Evolutionary conservation across 2,888 invertebrate species (phyloP).

Genomic region (Cephus rjabovi): DNA sequence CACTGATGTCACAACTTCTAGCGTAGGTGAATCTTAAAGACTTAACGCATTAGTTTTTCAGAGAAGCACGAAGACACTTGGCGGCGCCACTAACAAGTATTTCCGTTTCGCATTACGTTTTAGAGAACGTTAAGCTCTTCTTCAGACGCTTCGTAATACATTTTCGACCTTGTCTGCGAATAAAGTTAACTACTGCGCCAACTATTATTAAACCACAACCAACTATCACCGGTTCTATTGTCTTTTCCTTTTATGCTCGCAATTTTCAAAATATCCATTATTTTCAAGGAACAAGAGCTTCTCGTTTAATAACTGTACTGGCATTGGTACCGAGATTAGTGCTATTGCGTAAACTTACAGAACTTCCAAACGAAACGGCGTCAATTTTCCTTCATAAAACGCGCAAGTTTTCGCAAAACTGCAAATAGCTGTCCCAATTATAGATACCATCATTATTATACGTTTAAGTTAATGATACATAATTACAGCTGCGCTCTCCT

Average conservation of each 20-base stretch:
- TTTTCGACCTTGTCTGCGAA: conserved; percentile 1
- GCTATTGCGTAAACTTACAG: background rate
- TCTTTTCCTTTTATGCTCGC: background rate
- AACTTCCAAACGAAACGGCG: background rate
- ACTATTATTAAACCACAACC: background rate
- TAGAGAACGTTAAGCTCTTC: conserved; percentile 1
- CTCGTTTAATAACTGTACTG: background rate
- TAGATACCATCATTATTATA: background rate
- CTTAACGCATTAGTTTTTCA: background rate
- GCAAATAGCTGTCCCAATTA: background rate
- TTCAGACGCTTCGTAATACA: background rate
- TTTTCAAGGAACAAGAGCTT: background rate
- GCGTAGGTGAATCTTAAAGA: background rate
- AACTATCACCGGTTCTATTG: background rate
- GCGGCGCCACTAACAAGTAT: background rate
- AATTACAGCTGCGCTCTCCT: background rate
- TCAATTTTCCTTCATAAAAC: background rate
- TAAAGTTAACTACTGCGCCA: background rate
- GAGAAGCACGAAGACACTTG: conserved; percentile 4
- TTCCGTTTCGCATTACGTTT: conserved; percentile 5
- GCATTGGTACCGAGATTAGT: background rate
- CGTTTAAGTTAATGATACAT: background rate
- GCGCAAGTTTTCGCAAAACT: background rate
- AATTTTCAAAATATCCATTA: background rate
- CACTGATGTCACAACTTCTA: background rate